phyloP scores from a whole-genome alignment of 2,888 invertebrate genomes.

The Trichacis sp. region DNA sequence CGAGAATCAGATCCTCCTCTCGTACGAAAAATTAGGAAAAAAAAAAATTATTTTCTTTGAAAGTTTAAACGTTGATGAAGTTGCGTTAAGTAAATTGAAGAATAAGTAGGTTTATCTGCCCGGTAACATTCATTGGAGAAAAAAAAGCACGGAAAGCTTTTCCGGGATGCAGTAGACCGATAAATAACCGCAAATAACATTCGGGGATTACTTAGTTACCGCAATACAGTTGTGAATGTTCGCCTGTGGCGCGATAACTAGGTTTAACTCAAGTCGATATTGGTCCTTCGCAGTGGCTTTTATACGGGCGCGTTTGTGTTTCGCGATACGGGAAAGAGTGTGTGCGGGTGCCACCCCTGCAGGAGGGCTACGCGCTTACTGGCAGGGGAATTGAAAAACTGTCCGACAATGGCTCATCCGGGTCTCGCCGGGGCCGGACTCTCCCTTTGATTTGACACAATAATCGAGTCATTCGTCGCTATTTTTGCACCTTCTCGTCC shows the following conservation, averaged over 20 bases:
- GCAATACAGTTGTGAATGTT: slow-evolving; percentile 57
- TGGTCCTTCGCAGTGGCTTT: slow-evolving; percentile 18
- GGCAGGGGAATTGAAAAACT: slow-evolving; percentile 67
- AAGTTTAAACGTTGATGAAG: not conserved
- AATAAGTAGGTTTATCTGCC: slow-evolving; percentile 14
- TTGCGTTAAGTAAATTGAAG: not conserved
- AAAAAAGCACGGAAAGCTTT: slow-evolving; percentile 52
- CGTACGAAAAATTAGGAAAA: not conserved
- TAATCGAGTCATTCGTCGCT: slow-evolving; percentile 33
- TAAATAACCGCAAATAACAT: slow-evolving; percentile 67
- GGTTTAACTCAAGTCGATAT: slow-evolving; percentile 47
- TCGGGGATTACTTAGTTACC: slow-evolving; percentile 67
- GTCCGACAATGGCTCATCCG: slow-evolving; percentile 66
- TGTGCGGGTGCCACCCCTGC: slow-evolving; percentile 50
- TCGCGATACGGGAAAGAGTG: slow-evolving; percentile 35
- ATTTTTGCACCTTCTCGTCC: slow-evolving; percentile 8
- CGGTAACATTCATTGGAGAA: slow-evolving; percentile 31
- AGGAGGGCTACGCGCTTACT: slow-evolving; percentile 65
- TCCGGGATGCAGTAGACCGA: slow-evolving; percentile 56
- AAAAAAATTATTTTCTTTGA: too few relatives aligned
- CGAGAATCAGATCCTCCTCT: slow-evolving; percentile 3
- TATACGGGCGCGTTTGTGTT: slow-evolving; percentile 33
- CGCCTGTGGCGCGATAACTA: slow-evolving; percentile 51
- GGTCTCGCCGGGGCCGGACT: slow-evolving; percentile 39
- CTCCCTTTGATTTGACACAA: slow-evolving; percentile 42